Base-by-base conservation (phyloP, 2,888 invertebrate species). In the Cryptus viduatorius region DNA sequence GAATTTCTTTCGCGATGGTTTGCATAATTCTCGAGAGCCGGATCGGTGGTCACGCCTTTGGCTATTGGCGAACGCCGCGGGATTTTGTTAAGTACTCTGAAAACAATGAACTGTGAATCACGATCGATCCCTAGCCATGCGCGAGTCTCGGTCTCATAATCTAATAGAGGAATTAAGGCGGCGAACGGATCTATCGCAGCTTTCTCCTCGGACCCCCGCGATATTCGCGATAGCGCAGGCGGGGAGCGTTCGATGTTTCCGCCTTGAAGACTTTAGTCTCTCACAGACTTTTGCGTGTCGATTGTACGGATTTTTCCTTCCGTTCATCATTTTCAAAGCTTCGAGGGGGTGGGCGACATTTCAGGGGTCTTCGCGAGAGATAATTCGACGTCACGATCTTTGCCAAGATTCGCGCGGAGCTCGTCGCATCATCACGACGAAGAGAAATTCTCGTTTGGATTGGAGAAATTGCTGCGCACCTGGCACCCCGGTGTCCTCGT, bases 201-300 rank as follows among this genome's bases (percentile, higher is more conserved):
- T 84, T 84, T 84, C 84, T 82, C 84, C 82, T 78, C 29, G 24
- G 56, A 12, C 64, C 68, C 68, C 56, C 61, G 53, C 79, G 31
- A 16, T 4, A 44, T 19, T 24, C 56, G 3, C 19, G 10, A 12
- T 10, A 10, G 7, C 24, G n/a, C 37, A 37, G 37, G 59, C 76
- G 59, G 78, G 69, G 64, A 29, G 73, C 76, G 29, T 67, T 10
- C n/a, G 56, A 31, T 48, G 65, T 79, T 82, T 75, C 75, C 69
- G 81, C 48, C 31, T 48, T 37, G 31, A 16, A 37, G 29, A 37
- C 48, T 48, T 24, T 1, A 64, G 61, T 31, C 37, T n/a, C 16
- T 46, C 46, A 4, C 19, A 44, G 59, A 12, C 12, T 44, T 61
- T 31, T 24, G 24, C 64, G 48, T 44, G 61, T 48, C 48, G 64